Evolutionary conservation across 2,113 vertebrate genomes (phyloP), one percentile per base, ranked within the genome.

Genomic region (Chaenogobius annularis): DNA sequence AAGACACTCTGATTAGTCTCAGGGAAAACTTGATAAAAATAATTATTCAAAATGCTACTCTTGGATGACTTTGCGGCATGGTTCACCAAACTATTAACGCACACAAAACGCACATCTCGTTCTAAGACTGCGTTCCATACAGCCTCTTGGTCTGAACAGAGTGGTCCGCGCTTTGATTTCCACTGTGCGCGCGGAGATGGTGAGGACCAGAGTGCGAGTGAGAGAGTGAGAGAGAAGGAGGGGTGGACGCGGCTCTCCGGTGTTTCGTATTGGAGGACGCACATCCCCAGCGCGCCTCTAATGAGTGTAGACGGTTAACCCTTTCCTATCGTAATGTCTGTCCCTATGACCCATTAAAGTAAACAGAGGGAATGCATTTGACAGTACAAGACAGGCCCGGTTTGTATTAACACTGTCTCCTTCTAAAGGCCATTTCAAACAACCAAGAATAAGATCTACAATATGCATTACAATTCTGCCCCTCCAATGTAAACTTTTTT

Each of bases 271-370:
- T 95, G 93, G 93, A 88, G 89, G 90, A 91, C 74, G 76, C 79
- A 77, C 81, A 89, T 78, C 83, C 77, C 71, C 82, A 90, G 70
- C 68, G 78, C 73, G 79, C 73, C 78, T 85, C 61, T 87, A 92
- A 92, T 93, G 90, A 92, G 89, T 89, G 91, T 90, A 88, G 83
- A 90, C 82, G 61, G 85, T 95, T 96, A 96, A 95, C 95, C 88
- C 92, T 74, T 92, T 90, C 85, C 12, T 54, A 35, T 81, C 79
- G 77, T 35, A 73, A 15, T 68, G 74, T 86, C 79, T 85, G 69
- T 75, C 78, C 72, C 66, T 69, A 48, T 83, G 83, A 86, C 75
- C 87, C 69, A 88, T 79, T 88, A 86, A 89, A 81, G 65, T 77
- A 72, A 79, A 23, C 70, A 77, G 73, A 78, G 72, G 37, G 8